Conservation (phyloP, 2,797 vertebrate species). For the Sus cebifrons region DNA sequence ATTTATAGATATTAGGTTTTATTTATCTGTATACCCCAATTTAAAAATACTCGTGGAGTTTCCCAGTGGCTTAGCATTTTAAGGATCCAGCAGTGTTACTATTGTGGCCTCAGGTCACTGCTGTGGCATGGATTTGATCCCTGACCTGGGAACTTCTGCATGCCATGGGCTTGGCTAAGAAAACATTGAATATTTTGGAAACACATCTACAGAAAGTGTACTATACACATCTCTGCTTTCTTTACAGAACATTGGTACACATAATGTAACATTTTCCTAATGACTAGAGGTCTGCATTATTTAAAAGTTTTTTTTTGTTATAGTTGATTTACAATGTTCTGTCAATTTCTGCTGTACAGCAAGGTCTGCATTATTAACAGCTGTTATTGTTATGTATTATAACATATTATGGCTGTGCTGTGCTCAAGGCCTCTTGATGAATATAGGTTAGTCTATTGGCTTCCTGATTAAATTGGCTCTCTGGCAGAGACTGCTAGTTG, state of each 20-base stretch:
- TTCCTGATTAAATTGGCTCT: neutral
- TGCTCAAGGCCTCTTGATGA: neutral
- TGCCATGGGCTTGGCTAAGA: too few species aligned
- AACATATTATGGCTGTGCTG: neutral
- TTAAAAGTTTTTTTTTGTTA: too few species aligned
- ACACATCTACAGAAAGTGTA: neutral
- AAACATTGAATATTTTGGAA: neutral
- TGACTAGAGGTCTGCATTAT: neutral
- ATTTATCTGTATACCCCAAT: neutral
- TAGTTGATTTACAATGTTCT: too few species aligned
- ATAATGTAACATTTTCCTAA: neutral
- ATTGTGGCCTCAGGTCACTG: too few species aligned
- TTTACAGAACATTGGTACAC: neutral
- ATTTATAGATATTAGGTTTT: neutral
- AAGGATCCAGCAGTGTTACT: too few species aligned
- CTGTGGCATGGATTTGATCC: too few species aligned
- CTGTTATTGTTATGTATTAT: neutral
- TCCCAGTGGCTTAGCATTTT: too few species aligned
- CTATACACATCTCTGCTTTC: neutral
- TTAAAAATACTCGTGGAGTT: neutral
- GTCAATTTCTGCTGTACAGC: neutral
- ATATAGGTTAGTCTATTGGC: neutral
- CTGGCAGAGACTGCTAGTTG: neutral
- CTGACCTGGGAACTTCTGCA: too few species aligned
- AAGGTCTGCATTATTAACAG: neutral